Evolutionary conservation across 2,797 vertebrate genomes (phyloP), one percentile per base, ranked within the genome.

Genomic region (Mareca strepera): DNA sequence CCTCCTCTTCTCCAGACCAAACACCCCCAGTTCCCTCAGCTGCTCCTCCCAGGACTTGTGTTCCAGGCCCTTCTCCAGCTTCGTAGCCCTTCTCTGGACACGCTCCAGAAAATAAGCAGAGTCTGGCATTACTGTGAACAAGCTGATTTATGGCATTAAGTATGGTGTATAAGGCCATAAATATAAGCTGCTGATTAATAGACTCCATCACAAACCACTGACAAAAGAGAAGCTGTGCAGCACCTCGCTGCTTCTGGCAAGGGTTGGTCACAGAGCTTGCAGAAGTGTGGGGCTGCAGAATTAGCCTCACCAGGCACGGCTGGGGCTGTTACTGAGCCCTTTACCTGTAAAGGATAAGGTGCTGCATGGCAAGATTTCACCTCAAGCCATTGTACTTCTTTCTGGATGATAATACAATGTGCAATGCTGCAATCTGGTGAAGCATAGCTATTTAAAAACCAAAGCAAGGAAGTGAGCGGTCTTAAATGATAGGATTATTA

Each of bases 291-390:
- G 62, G 33, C 0, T 25, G 44, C 37, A 60, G 62, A 26, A 37
- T 4, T 28, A 86, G 58, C n/a, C 39, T n/a, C 48, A 12, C 1
- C 25, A 13, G 0, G 3, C 0, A 0, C 16, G 26, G 59, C 63
- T 13, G 59, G 23, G 50, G 59, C 68, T 41, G 5, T 4, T 62
- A 48, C 44, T 11, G 16, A 12, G 35, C 20, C 44, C 62, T 50
- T 16, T 56, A 14, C 25, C 68, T 20, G 14, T 4, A 18, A 28
- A 39, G 25, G 17, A n/a, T 13, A 22, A 43, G 26, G 25, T 21
- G 23, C 5, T 50, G 74, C 44, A 9, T 26, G 55, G 33, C 68
- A 46, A 10, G 11, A 15, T n/a, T 88, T 44, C 29, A 46, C 18
- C 82, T n/a, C 3, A 16, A 18, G 7, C 35, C 6, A 3, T 22